Base-by-base conservation (phyloP, 2,113 vertebrate genomes). In the Oriolus oriolus region DNA sequence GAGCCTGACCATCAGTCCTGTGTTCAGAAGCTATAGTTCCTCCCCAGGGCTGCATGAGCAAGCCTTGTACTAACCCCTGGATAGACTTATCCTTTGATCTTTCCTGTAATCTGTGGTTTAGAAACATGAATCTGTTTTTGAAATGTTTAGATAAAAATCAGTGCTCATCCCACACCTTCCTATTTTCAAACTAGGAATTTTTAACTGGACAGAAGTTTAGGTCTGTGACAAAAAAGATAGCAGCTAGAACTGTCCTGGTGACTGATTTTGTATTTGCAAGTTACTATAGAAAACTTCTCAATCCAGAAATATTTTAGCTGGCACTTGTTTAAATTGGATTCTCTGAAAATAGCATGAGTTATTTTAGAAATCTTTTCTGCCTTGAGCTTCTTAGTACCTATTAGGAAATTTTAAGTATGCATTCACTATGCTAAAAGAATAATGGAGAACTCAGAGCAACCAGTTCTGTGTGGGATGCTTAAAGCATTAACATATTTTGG, bases 311-410 rank as follows among this genome's bases (percentile, higher is more conserved):
- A 93, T 87, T 96, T 94, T 94, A 95, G 41, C 81, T 93, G 78
- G 81, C 74, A 95, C 84, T 94, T 95, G 69, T 92, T 96, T 96
- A 97, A 96, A 94, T 76, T 91, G 81, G 84, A 93, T 94, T 66
- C 57, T 95, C 94, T 94, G 92, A 97, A 96, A 97, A 97, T 96
- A 96, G 93, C 35, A 57, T 35, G 70, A 71, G 70, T 93, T 94
- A 95, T 93, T 96, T 91, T 89, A 84, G 84, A 93, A 96, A 80
- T 6, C 45, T 96, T 91, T 91, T 92, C 77, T 91, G 65, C 66
- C 87, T 96, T 85, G 73, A 84, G 54, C 78, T 96, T 82, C 89
- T 94, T 91, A 83, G 94, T 80, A 87, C 74, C 89, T 94, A 91
- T 91, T 94, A 91, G 74, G 70, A 95, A 95, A 96, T 95, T 89